Percentiles rank a stretch among this genome's conserved stretches.
Conservation (phyloP, 2,888 invertebrate species). For the Desoria tigrina region DNA sequence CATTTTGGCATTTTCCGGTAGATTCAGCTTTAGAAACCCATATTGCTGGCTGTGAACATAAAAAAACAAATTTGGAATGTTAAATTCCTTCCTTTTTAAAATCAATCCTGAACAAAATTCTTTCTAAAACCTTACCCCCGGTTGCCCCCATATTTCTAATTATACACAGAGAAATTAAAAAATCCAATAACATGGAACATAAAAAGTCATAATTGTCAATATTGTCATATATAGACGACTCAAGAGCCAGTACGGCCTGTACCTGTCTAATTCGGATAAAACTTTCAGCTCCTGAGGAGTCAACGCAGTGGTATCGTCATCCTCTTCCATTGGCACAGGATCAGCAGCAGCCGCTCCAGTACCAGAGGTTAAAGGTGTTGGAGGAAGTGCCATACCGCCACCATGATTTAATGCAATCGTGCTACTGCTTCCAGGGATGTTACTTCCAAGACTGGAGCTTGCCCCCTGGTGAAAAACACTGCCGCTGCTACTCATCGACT, state of each 20-base stretch:
- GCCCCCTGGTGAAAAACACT: no score
- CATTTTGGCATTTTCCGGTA: slow-evolving; percentile 77
- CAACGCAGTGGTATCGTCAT: slow-evolving; percentile 63
- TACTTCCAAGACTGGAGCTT: no score
- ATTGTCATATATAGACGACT: no score
- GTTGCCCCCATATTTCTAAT: no score
- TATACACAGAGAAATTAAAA: no score
- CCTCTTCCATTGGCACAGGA: slow-evolving; percentile 20
- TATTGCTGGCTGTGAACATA: slow-evolving; percentile 72
- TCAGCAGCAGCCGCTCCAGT: slow-evolving; percentile 5
- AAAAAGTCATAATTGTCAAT: no score
- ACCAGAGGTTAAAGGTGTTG: neutral
- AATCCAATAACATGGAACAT: no score
- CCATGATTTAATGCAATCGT: neutral
- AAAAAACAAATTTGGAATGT: neutral
- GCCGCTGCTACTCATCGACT: no score
- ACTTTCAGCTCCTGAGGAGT: slow-evolving; percentile 82
- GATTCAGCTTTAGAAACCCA: slow-evolving; percentile 81
- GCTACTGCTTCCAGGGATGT: neutral
- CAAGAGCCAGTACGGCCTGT: no score
- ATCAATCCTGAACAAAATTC: no score
- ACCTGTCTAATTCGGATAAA: slow-evolving; percentile 86
- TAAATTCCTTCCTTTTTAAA: neutral
- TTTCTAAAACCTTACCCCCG: no score
- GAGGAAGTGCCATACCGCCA: neutral